Percentiles rank a stretch among this genome's conserved stretches.
phyloP scores from a whole-genome alignment of 37 sponge, comb jelly and placozoan species.

The Agelas oroides region DNA sequence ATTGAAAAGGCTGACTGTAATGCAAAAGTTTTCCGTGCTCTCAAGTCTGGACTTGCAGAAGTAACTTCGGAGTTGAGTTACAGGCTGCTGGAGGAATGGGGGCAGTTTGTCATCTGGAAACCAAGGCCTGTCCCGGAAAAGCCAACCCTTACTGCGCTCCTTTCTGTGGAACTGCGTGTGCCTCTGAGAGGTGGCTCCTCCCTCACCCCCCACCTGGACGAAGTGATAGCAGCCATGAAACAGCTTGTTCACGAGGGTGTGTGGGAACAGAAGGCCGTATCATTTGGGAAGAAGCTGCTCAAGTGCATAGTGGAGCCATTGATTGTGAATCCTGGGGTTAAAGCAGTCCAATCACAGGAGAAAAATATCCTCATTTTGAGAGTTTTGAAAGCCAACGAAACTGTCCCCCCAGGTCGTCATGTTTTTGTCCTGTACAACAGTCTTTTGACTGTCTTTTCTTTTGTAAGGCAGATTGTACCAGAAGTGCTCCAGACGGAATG shows the following conservation, averaged over 20 bases:
- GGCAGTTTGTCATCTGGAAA: slow-evolving; percentile 54
- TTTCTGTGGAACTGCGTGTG: slow-evolving; percentile 9
- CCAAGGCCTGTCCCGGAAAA: slow-evolving; percentile 15
- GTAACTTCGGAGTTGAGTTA: slow-evolving; percentile 10
- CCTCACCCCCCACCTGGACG: background rate
- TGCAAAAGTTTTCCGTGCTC: slow-evolving; percentile 57
- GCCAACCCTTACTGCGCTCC: background rate
- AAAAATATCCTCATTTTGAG: background rate
- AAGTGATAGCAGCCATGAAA: slow-evolving; percentile 41
- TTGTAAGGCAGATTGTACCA: slow-evolving; percentile 19
- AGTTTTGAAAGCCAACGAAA: background rate
- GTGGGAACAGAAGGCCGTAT: slow-evolving; percentile 1
- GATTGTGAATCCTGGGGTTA: slow-evolving; percentile 4
- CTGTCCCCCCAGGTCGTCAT: no score
- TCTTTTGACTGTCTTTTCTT: slow-evolving; percentile 25
- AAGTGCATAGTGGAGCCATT: slow-evolving; percentile 37
- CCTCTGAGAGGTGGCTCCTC: background rate
- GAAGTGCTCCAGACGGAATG: slow-evolving; percentile 28
- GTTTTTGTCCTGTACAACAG: slow-evolving; percentile 22
- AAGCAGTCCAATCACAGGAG: background rate
- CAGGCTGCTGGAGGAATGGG: slow-evolving; percentile 49
- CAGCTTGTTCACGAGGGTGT: background rate
- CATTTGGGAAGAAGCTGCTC: slow-evolving; percentile 27
- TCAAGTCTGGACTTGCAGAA: slow-evolving; percentile 32
- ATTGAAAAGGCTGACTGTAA: slow-evolving; percentile 37